These are phyloP conservation scores for Porites lobata DNA, from an alignment of 92 coral and sea anemone genomes.

Conservation along the genomic window DNA sequence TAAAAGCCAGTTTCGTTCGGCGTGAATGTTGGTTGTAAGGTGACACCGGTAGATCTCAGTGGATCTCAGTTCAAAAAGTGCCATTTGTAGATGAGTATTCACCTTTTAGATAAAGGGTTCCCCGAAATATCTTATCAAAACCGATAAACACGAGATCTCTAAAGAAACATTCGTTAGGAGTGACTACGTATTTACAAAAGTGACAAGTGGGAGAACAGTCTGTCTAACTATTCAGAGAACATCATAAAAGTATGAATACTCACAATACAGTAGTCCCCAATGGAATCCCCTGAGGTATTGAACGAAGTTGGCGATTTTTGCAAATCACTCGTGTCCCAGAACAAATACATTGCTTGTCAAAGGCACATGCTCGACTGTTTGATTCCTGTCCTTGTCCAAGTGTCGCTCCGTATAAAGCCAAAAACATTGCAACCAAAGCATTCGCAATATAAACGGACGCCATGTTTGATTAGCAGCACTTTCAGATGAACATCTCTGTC, in stretches of 20 bases:
- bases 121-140: slow-evolving; percentile 60
- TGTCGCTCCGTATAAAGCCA: slow-evolving; percentile 62
- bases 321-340: slow-evolving; percentile 66
- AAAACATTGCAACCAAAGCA: slow-evolving; percentile 65
- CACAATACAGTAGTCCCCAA: slow-evolving; percentile 65
- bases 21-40: slow-evolving; percentile 36
- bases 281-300: slow-evolving; percentile 82
- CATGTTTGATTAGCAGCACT: slow-evolving; percentile 61
- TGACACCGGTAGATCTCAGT: slow-evolving; percentile 27
- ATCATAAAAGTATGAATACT: slow-evolving; percentile 42
- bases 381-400: slow-evolving; percentile 62
- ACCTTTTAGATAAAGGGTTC: slow-evolving; percentile 56
- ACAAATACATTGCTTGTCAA: slow-evolving; percentile 70
- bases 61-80: slow-evolving; percentile 39
- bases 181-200: slow-evolving; percentile 31
- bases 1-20: background rate
- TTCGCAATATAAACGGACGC: slow-evolving; percentile 60
- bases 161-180: slow-evolving; percentile 37
- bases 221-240: slow-evolving; percentile 6
- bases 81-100: slow-evolving; percentile 49
- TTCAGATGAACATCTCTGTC: slow-evolving; percentile 9
- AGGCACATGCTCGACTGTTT: slow-evolving; percentile 50
- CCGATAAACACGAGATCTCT: slow-evolving; percentile 52
- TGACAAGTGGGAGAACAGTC: background rate
- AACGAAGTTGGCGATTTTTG: slow-evolving; percentile 34